These are phyloP conservation scores for Rhipidura dahli DNA, from an alignment of 2,113 vertebrate species.

Conservation along the genomic window DNA sequence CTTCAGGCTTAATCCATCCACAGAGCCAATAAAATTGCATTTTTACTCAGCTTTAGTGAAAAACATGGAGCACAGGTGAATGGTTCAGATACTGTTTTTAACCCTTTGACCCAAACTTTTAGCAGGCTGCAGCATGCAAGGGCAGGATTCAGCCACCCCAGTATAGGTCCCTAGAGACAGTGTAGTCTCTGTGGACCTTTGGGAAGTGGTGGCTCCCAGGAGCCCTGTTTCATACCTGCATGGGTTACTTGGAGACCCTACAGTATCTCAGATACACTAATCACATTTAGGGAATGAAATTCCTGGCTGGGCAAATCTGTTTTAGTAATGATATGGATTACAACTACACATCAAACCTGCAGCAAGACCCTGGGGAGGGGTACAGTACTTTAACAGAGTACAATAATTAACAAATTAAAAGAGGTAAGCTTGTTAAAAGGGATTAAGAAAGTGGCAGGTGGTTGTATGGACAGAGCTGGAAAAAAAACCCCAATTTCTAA, in stretches of 20 bases:
- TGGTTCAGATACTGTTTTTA: neutral
- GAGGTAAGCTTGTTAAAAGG: neutral
- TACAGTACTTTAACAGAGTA: neutral
- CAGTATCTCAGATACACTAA: neutral
- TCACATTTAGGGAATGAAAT: neutral
- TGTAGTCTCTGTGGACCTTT: neutral
- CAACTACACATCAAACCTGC: accelerated
- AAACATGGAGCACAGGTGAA: neutral
- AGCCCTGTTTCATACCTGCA: neutral
- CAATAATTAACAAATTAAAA: neutral
- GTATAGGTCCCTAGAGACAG: neutral
- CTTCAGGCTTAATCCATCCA: neutral
- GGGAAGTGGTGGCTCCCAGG: neutral
- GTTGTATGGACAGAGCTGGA: neutral
- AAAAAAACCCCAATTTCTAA: neutral
- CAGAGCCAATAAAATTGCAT: neutral
- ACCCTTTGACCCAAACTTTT: neutral
- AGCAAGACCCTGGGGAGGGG: neutral
- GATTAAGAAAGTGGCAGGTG: neutral
- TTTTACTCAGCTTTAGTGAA: neutral
- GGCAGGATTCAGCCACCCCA: neutral
- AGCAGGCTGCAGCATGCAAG: neutral
- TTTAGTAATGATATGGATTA: neutral
- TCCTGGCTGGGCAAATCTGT: neutral
- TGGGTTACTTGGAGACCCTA: neutral